Base-by-base conservation (phyloP, 2,888 invertebrate species). In the Trimorus sp. region DNA sequence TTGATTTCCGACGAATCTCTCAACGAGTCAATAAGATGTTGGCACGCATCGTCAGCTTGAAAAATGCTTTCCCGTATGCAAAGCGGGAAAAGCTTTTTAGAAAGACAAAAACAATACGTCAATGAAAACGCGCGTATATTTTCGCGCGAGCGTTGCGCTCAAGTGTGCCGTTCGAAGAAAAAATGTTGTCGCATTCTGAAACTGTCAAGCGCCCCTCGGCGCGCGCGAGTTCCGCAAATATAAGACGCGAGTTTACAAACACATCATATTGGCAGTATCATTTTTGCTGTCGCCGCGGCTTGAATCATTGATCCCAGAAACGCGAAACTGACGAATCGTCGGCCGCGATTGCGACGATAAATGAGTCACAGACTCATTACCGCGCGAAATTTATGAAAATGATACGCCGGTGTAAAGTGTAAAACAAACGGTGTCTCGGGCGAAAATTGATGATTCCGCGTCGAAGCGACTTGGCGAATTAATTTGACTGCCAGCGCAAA, bases 11-110 rank as follows among this genome's bases (percentile, higher is more conserved):
- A 63, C 62, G 66, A 82, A 79, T 73, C 56, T 76, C 63, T 79
- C 76, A 59, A 77, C 79, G 65, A 68, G 75, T 84, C 73, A 80
- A 80, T 80, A 63, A 78, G 79, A 77, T 68, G 79, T 79, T 73
- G 81, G 66, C 81, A 79, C 70, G 74, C 76, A 76, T 80, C 80
- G 78, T 73, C 78, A 63, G 56, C 37, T 75, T 70, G 62, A 71
- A 78, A 80, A 80, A 78, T 65, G 69, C 66, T 68, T 77, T 62
- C 70, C 59, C 62, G 70, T 60, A 71, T 68, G 69, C 63, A 58
- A 58, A 45, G 11, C 58, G 51, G n/a, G 74, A 59, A 58, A 75
- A 68, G 79, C 68, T 82, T 79, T 79, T 69, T 49, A 51, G n/a
- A 73, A 54, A 74, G 75, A 75, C 75, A 84, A 80, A 84, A 84